Base-by-base conservation (phyloP, 1,140 invertebrate species). In the Hycleus cichorii region DNA sequence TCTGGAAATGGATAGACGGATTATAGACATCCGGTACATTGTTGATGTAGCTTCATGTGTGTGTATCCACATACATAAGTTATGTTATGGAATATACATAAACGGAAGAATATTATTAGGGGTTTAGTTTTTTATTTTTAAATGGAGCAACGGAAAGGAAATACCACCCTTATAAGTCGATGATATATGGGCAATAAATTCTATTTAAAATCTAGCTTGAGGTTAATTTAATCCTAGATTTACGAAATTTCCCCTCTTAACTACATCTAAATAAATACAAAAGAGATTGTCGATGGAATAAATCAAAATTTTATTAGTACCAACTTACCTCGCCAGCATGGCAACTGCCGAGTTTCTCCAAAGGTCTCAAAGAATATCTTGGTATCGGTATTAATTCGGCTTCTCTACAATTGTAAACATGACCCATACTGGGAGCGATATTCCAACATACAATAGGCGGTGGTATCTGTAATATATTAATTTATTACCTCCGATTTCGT, bases 281-380 rank as follows among this genome's bases (percentile, higher is more conserved):
- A 32, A 5, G 7, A 32, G 4, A 32, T 32, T 1, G 18, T 1
- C 18, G 18, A 39, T 39, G 39, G 10, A 39, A 39, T 39, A 39
- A 39, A 10, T 39, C 10, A 10, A 4, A 42, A 11, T 8, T 42
- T 42, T 3, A 42, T 11, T n/a, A 11, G 18, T 18, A 18, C 18
- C 18, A 7, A 42, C 40, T 6, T 75, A 89, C 86, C 78, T 89
- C 87, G 70, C 87, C 87, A 60, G 85, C 83, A 67, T 85, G 83
- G 64, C 86, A 84, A 55, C 83, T 80, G 46, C 88, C 88, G 44
- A 90, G 75, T 69, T 84, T 86, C 69, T 89, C 85, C 54, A 88
- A 75, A 57, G 85, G 82, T 59, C 81, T 76, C 38, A 90, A 76
- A 68, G 81, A 83, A 64, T 84, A 82, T 55, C 84, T 73, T 8